Evolutionary conservation across 2,888 invertebrate genomes (phyloP), one percentile per base, ranked within the genome.

Genomic region (Luperina nickerlii): DNA sequence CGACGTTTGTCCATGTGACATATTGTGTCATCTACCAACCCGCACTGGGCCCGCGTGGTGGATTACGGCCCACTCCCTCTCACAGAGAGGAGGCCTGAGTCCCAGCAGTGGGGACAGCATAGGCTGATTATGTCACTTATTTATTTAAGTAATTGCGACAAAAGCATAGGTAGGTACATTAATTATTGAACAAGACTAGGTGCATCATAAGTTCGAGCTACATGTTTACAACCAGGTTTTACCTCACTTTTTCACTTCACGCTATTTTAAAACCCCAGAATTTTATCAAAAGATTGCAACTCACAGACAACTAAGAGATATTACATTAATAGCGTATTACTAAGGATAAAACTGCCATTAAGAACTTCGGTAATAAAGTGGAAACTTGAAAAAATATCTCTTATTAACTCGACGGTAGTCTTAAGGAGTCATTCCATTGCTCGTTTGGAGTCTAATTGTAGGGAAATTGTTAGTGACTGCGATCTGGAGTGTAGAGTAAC

Each of bases 321-420:
- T 85, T 72, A 89, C 78, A 82, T 85, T 79, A 86, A 80, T 85
- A 79, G 83, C 88, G 76, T 84, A 79, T 85, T 79, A 87, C 78
- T 77, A 66, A 76, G 79, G 81, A 89, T 89, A 82, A 88, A 89
- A 88, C 70, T 88, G 72, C 79, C 79, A 81, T 89, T 88, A 88
- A 76, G 74, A 88, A 88, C 83, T 88, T 90, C 32, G 68, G 78
- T 79, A 89, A 88, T 89, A 89, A 89, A 85, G 79, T 66, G 71
- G 62, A 74, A 85, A 76, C 79, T 76, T 79, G 69, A 86, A 88
- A 84, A 86, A 89, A 71, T 51, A 60, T 62, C 54, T 75, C 63
- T 51, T 54, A 67, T 73, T 76, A 86, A 86, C 78, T 74, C 76
- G 71, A 82, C 74, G 73, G 57, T 67, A 78, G 63, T 74, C 68